These are phyloP conservation scores for Proteles cristata DNA, from an alignment of 2,113 vertebrate species.

Conservation along the genomic window DNA sequence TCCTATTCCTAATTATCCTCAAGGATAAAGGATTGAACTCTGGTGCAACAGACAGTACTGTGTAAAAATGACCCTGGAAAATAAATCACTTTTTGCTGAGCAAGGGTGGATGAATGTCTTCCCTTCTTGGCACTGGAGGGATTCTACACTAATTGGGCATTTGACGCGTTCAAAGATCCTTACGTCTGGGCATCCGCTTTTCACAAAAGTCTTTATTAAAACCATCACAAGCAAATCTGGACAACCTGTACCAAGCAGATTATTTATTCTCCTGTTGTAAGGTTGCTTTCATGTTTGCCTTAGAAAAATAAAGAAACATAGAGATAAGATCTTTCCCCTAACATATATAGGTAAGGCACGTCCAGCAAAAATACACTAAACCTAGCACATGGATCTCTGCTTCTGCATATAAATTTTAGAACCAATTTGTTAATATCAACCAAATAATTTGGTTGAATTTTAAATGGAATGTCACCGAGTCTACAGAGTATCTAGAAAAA, in stretches of 20 bases:
- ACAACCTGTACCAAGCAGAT: not conserved
- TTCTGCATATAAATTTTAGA: not conserved
- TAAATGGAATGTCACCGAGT: not conserved
- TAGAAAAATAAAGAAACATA: not conserved
- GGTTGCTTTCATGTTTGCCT: not conserved
- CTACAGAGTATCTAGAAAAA: not conserved
- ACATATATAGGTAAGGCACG: not conserved
- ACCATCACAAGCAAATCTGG: not conserved
- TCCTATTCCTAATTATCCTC: not conserved
- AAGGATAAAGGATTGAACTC: not conserved
- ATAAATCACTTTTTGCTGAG: not conserved
- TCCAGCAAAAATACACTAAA: not conserved
- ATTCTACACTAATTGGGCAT: not conserved
- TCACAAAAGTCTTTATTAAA: not conserved
- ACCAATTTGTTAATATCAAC: not conserved
- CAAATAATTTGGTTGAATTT: not conserved
- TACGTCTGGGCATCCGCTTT: not conserved
- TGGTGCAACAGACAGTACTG: not conserved
- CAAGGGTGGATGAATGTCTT: not conserved
- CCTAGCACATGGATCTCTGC: not conserved
- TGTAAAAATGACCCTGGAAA: not conserved
- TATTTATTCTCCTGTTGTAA: not conserved
- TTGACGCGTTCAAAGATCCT: not conserved
- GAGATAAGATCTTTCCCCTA: not conserved
- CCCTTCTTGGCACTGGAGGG: not conserved